A percentile compares a stretch with the other conserved stretches of the same genome.
These are phyloP conservation scores for Avahi laniger DNA, from an alignment of 2,797 vertebrate species.

Conservation along the genomic window DNA sequence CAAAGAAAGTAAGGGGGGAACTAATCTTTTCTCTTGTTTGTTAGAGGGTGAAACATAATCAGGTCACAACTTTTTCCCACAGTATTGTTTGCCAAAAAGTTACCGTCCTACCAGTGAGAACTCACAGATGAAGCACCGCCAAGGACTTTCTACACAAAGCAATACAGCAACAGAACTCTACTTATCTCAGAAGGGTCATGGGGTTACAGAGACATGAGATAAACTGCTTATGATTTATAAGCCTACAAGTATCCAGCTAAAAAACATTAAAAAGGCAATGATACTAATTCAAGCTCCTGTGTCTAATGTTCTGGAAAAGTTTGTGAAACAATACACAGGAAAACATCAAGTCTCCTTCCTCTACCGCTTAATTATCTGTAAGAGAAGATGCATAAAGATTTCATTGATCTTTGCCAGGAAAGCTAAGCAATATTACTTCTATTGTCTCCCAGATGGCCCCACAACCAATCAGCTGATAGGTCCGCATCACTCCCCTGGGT, in stretches of 20 bases:
- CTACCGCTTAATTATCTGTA: neutral
- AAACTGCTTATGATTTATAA: neutral
- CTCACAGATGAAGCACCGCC: neutral
- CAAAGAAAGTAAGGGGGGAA: neutral
- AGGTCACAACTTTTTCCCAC: neutral
- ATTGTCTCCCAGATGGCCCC: neutral
- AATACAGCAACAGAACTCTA: neutral
- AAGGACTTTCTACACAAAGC: neutral
- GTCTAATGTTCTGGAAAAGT: neutral
- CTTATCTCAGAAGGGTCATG: neutral
- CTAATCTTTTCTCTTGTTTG: neutral
- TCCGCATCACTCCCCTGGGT: neutral
- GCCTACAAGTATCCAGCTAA: neutral
- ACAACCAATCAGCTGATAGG: neutral
- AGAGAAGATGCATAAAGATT: neutral
- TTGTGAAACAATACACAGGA: neutral
- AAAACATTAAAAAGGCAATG: neutral
- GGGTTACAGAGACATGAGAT: neutral
- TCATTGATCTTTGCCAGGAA: neutral
- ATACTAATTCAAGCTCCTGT: neutral
- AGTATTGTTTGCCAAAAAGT: neutral
- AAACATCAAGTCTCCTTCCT: neutral
- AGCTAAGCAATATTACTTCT: neutral
- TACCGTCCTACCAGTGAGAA: neutral
- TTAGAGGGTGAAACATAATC: neutral